These are phyloP conservation scores for Mamestra configurata DNA, from an alignment of 1,140 invertebrate species.

Conservation along the genomic window DNA sequence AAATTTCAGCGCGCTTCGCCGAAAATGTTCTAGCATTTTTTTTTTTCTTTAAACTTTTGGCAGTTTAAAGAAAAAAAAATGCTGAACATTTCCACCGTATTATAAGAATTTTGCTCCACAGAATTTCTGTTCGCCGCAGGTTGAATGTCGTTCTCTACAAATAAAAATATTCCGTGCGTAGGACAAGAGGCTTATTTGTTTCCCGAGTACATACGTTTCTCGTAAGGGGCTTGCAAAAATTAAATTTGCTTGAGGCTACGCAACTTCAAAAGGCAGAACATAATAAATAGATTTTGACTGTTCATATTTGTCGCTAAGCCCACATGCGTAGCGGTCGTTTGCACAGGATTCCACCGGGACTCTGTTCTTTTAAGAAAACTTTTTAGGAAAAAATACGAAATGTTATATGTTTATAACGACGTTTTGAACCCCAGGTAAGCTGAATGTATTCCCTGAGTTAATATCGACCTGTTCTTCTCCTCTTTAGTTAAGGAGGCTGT, in stretches of 20 bases:
- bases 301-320: not conserved
- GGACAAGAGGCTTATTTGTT: constrained; percentile 18
- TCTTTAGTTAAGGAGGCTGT: too few relatives aligned
- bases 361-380: not conserved
- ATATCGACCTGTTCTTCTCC: too few relatives aligned
- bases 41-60: not conserved
- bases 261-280: constrained; percentile 21
- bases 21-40: not conserved
- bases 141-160: constrained; percentile 5
- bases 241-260: constrained; percentile 25
- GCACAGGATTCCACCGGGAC: not conserved
- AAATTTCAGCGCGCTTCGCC: not conserved
- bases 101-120: not conserved
- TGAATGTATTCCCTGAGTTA: too few relatives aligned
- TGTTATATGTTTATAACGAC: too few relatives aligned
- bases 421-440: too few relatives aligned
- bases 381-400: too few relatives aligned
- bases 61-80: not conserved
- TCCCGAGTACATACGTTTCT: constrained; percentile 18
- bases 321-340: not conserved
- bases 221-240: constrained; percentile 23
- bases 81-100: too few relatives aligned
- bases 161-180: constrained; percentile 15
- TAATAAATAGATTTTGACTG: constrained; percentile 10
- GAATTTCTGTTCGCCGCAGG: constrained; percentile 26